phyloP scores from a whole-genome alignment of 2,797 vertebrate genomes.

The Dermochelys coriacea region DNA sequence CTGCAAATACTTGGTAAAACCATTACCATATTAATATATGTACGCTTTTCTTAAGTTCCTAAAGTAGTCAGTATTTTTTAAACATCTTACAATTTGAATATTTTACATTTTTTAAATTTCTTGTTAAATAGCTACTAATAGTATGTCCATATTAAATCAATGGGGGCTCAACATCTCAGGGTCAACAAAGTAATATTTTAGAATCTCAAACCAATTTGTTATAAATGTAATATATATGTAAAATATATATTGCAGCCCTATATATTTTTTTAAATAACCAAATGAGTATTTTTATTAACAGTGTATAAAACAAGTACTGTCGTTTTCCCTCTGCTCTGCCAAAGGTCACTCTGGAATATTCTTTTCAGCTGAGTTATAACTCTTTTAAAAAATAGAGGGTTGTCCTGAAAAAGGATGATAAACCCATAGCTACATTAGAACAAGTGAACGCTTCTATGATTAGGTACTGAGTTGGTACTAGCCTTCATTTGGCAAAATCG shows the following conservation, averaged over 20 bases:
- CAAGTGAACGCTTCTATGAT: background rate
- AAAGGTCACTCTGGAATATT: conserved; percentile 1
- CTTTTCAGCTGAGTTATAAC: background rate
- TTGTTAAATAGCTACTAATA: background rate
- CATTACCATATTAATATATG: background rate
- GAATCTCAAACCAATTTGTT: background rate
- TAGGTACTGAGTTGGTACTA: background rate
- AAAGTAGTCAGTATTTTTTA: background rate
- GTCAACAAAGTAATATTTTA: conserved; percentile 31
- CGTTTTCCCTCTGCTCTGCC: conserved; percentile 24
- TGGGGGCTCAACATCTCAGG: conserved; percentile 29
- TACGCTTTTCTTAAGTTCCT: background rate
- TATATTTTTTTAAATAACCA: conserved; percentile 21
- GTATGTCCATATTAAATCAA: background rate
- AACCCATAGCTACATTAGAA: background rate
- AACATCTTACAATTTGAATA: background rate
- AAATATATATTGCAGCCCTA: background rate
- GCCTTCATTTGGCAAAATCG: background rate
- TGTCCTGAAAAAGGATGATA: background rate
- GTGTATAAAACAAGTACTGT: background rate
- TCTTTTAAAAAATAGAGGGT: background rate
- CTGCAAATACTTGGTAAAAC: background rate
- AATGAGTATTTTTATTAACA: background rate
- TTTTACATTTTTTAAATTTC: background rate
- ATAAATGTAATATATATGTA: background rate